Percentiles rank a stretch among this genome's conserved stretches.
Conservation (phyloP, 2,113 vertebrate species). For the Misgurnus mizolepis region DNA sequence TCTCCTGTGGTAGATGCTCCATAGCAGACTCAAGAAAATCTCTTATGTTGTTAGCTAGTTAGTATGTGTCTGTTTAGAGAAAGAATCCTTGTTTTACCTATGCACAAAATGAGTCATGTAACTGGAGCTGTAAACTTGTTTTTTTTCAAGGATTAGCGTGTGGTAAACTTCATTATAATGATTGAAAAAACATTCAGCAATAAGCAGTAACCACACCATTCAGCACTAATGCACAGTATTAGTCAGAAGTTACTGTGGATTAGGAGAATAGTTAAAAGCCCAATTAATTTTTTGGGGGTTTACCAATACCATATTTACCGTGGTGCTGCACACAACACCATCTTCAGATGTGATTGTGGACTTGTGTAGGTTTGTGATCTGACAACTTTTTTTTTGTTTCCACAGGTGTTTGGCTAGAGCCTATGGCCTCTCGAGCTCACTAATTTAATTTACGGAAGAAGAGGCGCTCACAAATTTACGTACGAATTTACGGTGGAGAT, state of each 20-base stretch:
- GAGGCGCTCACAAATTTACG: constrained; percentile 7
- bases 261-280: neutral
- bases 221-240: constrained; percentile 3
- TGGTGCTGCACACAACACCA: constrained; percentile 24
- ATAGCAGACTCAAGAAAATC: constrained; percentile 7
- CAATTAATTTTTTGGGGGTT: neutral
- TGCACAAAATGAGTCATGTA: constrained; percentile 50
- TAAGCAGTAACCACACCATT: neutral
- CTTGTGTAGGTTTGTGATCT: constrained; percentile 8
- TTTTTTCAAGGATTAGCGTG: constrained; percentile 46
- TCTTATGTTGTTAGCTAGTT: neutral
- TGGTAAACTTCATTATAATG: constrained; percentile 38
- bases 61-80: constrained; percentile 32
- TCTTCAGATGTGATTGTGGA: neutral
- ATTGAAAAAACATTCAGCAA: constrained; percentile 1
- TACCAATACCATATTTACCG: constrained; percentile 13
- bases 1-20: neutral
- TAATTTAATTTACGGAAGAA: constrained; percentile 42
- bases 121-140: constrained; percentile 47
- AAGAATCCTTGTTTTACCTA: constrained; percentile 40
- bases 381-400: constrained; percentile 14
- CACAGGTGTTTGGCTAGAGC: constrained; percentile 35
- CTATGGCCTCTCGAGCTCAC: constrained; percentile 14
- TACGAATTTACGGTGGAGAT: constrained; percentile 29
- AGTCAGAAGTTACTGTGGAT: neutral